Evolutionary conservation across 2,888 invertebrate species (phyloP), one percentile per base, ranked within the genome.

Genomic region (Drosophila demipolita): DNA sequence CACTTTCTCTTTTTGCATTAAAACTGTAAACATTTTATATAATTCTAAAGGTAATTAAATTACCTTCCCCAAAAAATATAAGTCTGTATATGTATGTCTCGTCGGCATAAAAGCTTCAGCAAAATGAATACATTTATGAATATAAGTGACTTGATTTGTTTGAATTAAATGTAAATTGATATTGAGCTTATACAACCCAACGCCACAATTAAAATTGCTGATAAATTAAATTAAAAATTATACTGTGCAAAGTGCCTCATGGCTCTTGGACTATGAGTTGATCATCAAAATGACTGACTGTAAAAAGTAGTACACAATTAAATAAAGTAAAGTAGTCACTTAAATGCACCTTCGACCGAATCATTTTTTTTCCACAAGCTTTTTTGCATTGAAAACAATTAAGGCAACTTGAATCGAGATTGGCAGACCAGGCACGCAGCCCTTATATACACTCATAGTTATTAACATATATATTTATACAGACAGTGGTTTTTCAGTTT

Each of bases 321-420:
- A 45, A 45, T 23, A 26, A 20, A 26, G 23, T 23, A 15, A 45
- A 45, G 23, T 45, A 23, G 15, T 45, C 45, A 45, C 45, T 45
- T 45, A 45, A 23, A 45, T 45, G 45, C 45, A 45, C 45, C 45
- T 45, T 45, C 45, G 23, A 45, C 45, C 45, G 45, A 23, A 23
- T 23, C 45, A 23, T 23, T 15, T 45, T 23, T 20, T 45, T 23
- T 23, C 8, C 38, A 23, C 45, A 15, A 3, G 45, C 12, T 15
- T 45, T 45, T 45, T 20, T 20, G 45, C 20, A 45, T 23, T 23
- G 45, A 15, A 45, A 45, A 15, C 45, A 45, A 45, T 45, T 23
- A 45, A 45, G 45, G 20, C 4, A 45, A 15, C 45, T 20, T 45
- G 45, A 45, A 45, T 45, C 23, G 26, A 45, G 45, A 45, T 20